Base-by-base conservation (phyloP, 2,888 invertebrate genomes). In the Pristionchus mayeri region DNA sequence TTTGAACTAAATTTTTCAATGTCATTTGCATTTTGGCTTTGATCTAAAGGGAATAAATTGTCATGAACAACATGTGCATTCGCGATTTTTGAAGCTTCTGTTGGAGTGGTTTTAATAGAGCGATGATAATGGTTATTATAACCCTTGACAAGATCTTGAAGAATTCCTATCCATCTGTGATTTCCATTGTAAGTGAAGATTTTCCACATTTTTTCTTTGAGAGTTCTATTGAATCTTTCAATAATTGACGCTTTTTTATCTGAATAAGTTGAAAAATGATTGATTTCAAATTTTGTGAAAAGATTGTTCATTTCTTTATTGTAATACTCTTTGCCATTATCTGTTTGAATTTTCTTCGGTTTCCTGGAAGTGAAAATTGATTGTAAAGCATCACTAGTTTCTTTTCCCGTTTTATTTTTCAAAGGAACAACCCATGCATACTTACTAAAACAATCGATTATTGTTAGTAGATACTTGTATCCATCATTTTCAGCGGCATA, bases 311-410 rank as follows among this genome's bases (percentile, higher is more conserved):
- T 82, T 40, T 88, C 81, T 44, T 54, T 63, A 76, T 86, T 86
- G n/a, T 87, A 86, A 84, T 87, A 88, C 76, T 88, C 88, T 44
- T 86, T 88, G 24, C 88, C 88, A 85, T 88, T 86, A 86, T 88
- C 88, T 48, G 86, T 85, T 86, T 88, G 88, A 6, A 57, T 57
- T 21, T 57, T 57, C 21, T 52, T 52, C 3, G 52, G 52, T 18
- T 52, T 52, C 18, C 52, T 52, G 86, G n/a, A n/a, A n/a, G n/a
- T 13, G 44, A 44, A 44, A 44, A 89, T 86, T n/a, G 75, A 37
- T 50, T 89, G 80, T n/a, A 89, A 82, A 79, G 88, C 87, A 78
- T 86, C 84, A 52, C 85, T 85, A 79, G 87, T 88, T 87, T 87
- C 89, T 86, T 89, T 87, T 76, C 87, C 87, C 44, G 57, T 89